Evolutionary conservation across 2,113 vertebrate genomes (phyloP), one percentile per base, ranked within the genome.

Genomic region (Uropsilus gracilis): DNA sequence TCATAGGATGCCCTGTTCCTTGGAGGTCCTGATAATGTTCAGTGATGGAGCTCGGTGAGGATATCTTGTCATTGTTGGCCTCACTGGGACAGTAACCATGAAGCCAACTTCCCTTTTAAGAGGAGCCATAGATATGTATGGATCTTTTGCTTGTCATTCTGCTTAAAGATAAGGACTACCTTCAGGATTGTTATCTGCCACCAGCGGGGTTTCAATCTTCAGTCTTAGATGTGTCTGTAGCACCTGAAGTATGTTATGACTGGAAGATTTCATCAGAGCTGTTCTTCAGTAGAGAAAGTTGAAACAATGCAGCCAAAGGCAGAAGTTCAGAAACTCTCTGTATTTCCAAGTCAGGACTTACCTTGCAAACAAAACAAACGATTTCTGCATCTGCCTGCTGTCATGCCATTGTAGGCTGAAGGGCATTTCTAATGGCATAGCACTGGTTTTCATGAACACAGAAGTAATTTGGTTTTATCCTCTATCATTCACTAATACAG

Each of bases 31-130:
- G 1, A 46, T 1, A 32, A n/a, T n/a, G n/a, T n/a, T n/a, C n/a
- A n/a, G n/a, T n/a, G n/a, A n/a, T n/a, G n/a, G n/a, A n/a, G n/a
- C n/a, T n/a, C n/a, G n/a, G n/a, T n/a, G n/a, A n/a, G n/a, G n/a
- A n/a, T n/a, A n/a, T n/a, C 68, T 18, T 18, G 3, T n/a, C 22
- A n/a, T 69, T 53, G 9, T 1, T 66, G 75, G 24, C 26, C 7
- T 8, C 18, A 1, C 16, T 10, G 82, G 46, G 28, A 16, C 46
- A n/a, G n/a, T 20, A 44, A 66, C 46, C 32, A 11, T 0, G 3
- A 94, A 50, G 53, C 61, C 57, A 76, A 48, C 48, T 66, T 77
- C 71, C 8, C 7, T 39, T 82, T 4, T 66, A 61, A 92, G 30
- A 72, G 34, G 46, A 86, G 24, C 18, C 30, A 5, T 18, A 6